Evolutionary conservation across 2,113 vertebrate species (phyloP).

Genomic region (Prietella phreatophila): DNA sequence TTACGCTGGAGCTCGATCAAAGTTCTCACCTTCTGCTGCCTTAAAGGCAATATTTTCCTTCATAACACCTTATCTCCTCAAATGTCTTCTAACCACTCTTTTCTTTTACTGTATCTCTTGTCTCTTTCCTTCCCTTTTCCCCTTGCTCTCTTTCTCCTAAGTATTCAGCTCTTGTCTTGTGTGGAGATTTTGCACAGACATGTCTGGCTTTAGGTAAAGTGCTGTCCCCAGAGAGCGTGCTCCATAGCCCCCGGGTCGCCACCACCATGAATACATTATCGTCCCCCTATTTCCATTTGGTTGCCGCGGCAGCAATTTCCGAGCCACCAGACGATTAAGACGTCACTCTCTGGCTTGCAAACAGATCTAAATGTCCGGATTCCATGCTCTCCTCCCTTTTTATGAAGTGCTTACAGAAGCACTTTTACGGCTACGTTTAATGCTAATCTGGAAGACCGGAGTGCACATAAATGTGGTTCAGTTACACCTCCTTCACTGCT

Average conservation of each 20-base stretch:
- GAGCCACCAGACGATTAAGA: constrained; percentile 98
- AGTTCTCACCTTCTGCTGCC: constrained; percentile 37
- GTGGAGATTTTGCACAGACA: constrained; percentile 99
- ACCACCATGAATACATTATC: constrained; percentile 99
- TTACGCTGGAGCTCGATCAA: neutral
- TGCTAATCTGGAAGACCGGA: neutral
- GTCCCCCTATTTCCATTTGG: constrained; percentile 98
- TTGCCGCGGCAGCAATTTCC: constrained; percentile 99
- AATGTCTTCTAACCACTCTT: neutral
- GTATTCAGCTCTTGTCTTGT: constrained; percentile 98
- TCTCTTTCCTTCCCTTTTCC: constrained; percentile 74
- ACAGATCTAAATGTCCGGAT: constrained; percentile 60
- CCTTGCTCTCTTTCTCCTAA: constrained; percentile 81
- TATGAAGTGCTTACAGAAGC: constrained; percentile 45
- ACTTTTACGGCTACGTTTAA: constrained; percentile 3
- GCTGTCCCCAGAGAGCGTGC: constrained; percentile 92
- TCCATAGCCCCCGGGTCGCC: constrained; percentile 99
- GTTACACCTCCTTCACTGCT: neutral
- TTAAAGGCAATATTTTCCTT: neutral
- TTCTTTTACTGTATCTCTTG: constrained; percentile 26
- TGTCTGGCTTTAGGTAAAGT: constrained; percentile 99
- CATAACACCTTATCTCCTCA: neutral
- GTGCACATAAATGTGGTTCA: neutral
- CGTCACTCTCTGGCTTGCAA: constrained; percentile 69
- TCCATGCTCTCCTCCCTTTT: constrained; percentile 67